These are phyloP conservation scores for Dendrophyllia cribrosa DNA, from an alignment of 64 coral and sea anemone genomes.

Conservation along the genomic window DNA sequence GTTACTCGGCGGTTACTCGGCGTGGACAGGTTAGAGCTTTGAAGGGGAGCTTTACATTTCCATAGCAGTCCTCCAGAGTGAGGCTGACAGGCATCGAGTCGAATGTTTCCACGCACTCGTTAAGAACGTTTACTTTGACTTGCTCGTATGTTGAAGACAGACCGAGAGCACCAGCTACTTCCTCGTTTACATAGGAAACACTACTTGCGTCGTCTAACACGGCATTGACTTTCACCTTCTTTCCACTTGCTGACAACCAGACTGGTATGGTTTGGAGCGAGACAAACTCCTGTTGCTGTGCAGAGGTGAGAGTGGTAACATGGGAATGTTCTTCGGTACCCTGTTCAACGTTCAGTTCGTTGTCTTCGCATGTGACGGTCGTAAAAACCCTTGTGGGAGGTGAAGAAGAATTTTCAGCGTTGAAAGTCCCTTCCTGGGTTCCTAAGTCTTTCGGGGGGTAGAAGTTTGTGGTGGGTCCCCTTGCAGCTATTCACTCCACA, in stretches of 20 bases:
- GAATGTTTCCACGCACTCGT: slow-evolving; percentile 52
- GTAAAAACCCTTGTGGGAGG: background rate
- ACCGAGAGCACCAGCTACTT: too few relatives aligned
- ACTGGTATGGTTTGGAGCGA: background rate
- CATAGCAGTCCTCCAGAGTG: slow-evolving; percentile 37
- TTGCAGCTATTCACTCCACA: slow-evolving; percentile 53
- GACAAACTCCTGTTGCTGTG: too few relatives aligned
- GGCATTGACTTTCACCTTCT: slow-evolving; percentile 48
- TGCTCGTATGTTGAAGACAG: slow-evolving; percentile 14
- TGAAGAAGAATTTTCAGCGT: background rate
- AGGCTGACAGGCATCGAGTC: slow-evolving; percentile 58
- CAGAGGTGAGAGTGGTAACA: too few relatives aligned
- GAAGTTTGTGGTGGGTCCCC: slow-evolving; percentile 32
- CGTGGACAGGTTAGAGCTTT: slow-evolving; percentile 58
- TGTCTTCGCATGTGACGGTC: background rate
- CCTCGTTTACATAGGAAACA: background rate
- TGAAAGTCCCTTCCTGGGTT: too few relatives aligned
- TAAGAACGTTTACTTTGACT: slow-evolving; percentile 57
- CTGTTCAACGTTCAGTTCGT: too few relatives aligned
- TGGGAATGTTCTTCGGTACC: too few relatives aligned
- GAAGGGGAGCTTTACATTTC: slow-evolving; percentile 36
- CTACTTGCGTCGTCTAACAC: slow-evolving; percentile 36
- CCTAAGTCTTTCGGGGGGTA: background rate
- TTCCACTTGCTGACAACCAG: background rate
- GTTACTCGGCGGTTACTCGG: slow-evolving; percentile 26